Evolutionary conservation across 2,797 vertebrate species (phyloP), one percentile per base, ranked within the genome.

Genomic region (Tadarida brasiliensis): DNA sequence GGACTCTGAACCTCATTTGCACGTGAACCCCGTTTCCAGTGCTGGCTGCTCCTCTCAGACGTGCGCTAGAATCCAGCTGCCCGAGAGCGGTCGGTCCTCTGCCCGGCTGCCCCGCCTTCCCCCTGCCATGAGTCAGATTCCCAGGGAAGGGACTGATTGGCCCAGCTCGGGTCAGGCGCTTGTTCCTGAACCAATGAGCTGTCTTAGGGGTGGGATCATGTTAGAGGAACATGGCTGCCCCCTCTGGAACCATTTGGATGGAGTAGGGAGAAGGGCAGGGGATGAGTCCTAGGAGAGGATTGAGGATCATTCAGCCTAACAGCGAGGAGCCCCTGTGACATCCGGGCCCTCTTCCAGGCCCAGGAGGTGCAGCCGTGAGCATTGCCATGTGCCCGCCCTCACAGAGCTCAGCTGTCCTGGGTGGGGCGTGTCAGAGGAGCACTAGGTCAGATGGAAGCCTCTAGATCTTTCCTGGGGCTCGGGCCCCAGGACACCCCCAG

Each of bases 321-420:
- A 51, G 3, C 54, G 51, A 5, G 4, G 30, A 7, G 28, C 1
- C 0, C 11, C 57, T 16, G 0, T 5, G 7, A 12, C 8, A 0
- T 68, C 10, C 3, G 12, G 61, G 39, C 17, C 8, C 51, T 33
- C 10, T 16, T 28, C 73, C 17, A 7, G 56, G 39, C 12, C 0
- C 11, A 0, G 16, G 51, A 54, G 65, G 2, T 0, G 3, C 20
- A 7, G 47, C 26, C 1, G 5, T 20, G 39, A 44, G 17, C 20
- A 0, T 11, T 16, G 4, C 33, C 2, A 0, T 4, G 17, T 3
- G 28, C 22, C 90, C 35, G 54, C 33, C 76, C 63, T 65, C 17
- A 0, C 0, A 4, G 51, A 51, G 71, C 59, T 39, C 81, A 61
- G 0, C 7, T 2, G 5, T 10, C 56, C 68, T 0, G 17, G 9